Evolutionary conservation across 1,140 invertebrate genomes (phyloP).

Genomic region (Aphaenogaster floridana): DNA sequence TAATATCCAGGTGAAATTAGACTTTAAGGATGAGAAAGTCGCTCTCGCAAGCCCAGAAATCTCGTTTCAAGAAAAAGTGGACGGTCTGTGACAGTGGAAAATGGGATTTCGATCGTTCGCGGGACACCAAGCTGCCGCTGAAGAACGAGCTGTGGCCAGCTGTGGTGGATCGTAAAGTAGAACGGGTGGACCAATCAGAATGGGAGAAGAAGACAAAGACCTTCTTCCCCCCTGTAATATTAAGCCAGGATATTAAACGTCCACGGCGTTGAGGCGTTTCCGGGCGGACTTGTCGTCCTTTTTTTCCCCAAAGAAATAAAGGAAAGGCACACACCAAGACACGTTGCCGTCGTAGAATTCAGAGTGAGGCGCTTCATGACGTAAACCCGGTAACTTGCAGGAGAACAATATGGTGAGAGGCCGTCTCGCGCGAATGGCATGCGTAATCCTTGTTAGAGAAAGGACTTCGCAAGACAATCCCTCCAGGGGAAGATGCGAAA

Average conservation of each 20-base stretch:
- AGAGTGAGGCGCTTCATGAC: constrained; percentile 33
- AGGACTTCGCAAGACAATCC: constrained; percentile 8
- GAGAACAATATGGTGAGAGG: constrained; percentile 5
- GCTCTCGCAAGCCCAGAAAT: constrained; percentile 52
- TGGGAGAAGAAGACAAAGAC: constrained; percentile 72
- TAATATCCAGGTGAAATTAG: constrained; percentile 69
- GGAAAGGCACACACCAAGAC: background rate
- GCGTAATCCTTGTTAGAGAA: constrained; percentile 22
- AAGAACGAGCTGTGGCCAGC: constrained; percentile 72
- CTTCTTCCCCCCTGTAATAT: constrained; percentile 64
- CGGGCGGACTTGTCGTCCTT: constrained; percentile 47
- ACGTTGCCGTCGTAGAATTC: constrained; percentile 10
- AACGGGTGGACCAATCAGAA: constrained; percentile 67
- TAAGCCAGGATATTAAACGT: constrained; percentile 78
- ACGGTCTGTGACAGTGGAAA: constrained; percentile 75
- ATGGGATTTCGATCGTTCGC: constrained; percentile 78
- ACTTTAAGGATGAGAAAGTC: constrained; percentile 64
- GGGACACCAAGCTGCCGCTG: constrained; percentile 56
- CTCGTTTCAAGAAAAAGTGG: constrained; percentile 65
- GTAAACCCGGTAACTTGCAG: constrained; percentile 42
- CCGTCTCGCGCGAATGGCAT: constrained; percentile 18
- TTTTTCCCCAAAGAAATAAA: constrained; percentile 3
- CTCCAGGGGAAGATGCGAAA: constrained; percentile 33
- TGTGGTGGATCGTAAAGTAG: constrained; percentile 72
- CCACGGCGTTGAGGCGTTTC: constrained; percentile 63